phyloP scores from a whole-genome alignment of 2,113 vertebrate genomes.

The Paraplagusia blochii region DNA sequence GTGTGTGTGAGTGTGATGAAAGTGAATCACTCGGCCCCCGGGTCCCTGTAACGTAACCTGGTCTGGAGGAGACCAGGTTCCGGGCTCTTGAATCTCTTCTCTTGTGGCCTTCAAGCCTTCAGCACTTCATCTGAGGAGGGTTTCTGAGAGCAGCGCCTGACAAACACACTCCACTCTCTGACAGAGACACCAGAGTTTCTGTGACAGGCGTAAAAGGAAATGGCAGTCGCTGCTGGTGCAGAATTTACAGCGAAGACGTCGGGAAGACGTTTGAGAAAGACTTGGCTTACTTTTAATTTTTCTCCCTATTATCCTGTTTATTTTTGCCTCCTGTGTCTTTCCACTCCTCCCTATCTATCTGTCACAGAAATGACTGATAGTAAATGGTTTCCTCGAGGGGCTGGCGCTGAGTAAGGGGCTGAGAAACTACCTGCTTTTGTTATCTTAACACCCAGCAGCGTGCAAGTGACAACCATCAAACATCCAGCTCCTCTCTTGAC shows the following conservation, averaged over 20 bases:
- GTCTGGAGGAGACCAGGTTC: slow-evolving; percentile 45
- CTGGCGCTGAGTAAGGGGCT: slow-evolving; percentile 35
- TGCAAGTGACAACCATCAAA: slow-evolving; percentile 59
- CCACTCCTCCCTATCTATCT: slow-evolving; percentile 29
- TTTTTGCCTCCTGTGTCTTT: slow-evolving; percentile 36
- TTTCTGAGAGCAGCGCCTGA: slow-evolving; percentile 9
- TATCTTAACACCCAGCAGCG: slow-evolving; percentile 55
- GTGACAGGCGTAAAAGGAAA: slow-evolving; percentile 5
- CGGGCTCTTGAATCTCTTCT: slow-evolving; percentile 35
- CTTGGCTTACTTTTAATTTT: slow-evolving; percentile 35
- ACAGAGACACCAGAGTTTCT: slow-evolving; percentile 5
- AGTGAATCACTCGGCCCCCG: slow-evolving; percentile 22
- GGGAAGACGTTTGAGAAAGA: slow-evolving; percentile 36
- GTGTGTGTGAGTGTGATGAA: slow-evolving; percentile 28
- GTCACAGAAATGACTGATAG: slow-evolving; percentile 46
- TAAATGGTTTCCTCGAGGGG: slow-evolving; percentile 41
- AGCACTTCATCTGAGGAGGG: slow-evolving; percentile 40
- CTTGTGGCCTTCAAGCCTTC: slow-evolving; percentile 40
- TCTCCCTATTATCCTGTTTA: slow-evolving; percentile 51
- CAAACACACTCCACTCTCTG: slow-evolving; percentile 11
- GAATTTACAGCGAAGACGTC: slow-evolving; percentile 7
- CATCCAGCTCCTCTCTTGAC: slow-evolving; percentile 45
- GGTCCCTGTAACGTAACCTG: slow-evolving; percentile 55
- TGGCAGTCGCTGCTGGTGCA: background rate
- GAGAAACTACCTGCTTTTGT: slow-evolving; percentile 57